Percentiles rank a stretch among this genome's conserved stretches.
Evolutionary conservation across 2,888 invertebrate genomes (phyloP).

Genomic region (Plebejus melissa): DNA sequence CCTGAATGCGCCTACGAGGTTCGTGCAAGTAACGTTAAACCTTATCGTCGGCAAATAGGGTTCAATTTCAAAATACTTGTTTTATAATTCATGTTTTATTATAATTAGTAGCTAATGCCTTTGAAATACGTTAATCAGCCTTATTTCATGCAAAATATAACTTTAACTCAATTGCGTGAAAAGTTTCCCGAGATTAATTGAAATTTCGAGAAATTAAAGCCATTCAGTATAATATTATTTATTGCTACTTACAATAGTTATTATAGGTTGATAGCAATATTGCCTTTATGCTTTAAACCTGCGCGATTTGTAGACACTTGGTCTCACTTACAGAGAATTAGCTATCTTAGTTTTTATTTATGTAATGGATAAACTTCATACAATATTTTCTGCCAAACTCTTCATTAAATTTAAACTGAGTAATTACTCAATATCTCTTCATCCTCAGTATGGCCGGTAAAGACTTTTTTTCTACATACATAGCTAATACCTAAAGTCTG

Average conservation of each 20-base stretch:
- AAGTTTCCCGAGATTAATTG: not conserved
- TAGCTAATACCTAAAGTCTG: too few species aligned
- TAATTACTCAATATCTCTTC: too few species aligned
- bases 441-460: too few species aligned
- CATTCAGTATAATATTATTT: not conserved
- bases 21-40: not conserved
- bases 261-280: not conserved
- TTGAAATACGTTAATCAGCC: not conserved
- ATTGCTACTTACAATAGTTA: not conserved
- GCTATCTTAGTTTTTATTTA: too few species aligned
- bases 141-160: slow-evolving; percentile 2
- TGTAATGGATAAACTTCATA: too few species aligned
- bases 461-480: too few species aligned
- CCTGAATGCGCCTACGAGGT: slow-evolving; percentile 6
- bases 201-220: not conserved
- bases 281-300: not conserved
- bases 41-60: not conserved
- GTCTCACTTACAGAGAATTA: too few species aligned
- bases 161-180: not conserved
- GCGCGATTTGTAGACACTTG: too few species aligned
- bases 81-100: not conserved
- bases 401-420: too few species aligned
- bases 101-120: not conserved
- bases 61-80: not conserved
- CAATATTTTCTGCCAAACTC: too few species aligned